These are phyloP conservation scores for Zootoca vivipara DNA, from an alignment of 2,113 vertebrate genomes.

Conservation along the genomic window DNA sequence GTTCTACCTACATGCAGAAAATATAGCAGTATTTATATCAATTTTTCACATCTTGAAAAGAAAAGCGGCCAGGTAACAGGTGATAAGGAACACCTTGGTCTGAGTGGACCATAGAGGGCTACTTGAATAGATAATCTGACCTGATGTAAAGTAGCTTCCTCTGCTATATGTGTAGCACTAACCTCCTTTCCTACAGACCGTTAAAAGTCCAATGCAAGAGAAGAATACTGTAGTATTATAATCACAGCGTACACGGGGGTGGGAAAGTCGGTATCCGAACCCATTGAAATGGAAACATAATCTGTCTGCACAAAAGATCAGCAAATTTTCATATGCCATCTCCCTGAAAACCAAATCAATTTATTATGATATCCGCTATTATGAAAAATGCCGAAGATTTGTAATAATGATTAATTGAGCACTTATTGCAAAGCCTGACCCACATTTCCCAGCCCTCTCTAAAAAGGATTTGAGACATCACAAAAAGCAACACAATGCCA, in stretches of 20 bases:
- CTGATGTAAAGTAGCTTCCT: too few relatives aligned
- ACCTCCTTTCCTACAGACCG: background rate
- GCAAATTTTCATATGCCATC: background rate
- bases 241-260: background rate
- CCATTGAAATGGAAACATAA: background rate
- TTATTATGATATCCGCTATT: constrained; percentile 63
- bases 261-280: background rate
- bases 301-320: background rate
- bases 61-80: too few relatives aligned
- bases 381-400: constrained; percentile 44
- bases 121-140: too few relatives aligned
- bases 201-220: background rate
- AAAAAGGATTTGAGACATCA: background rate
- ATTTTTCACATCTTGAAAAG: too few relatives aligned
- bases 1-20: too few relatives aligned
- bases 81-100: too few relatives aligned
- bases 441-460: background rate
- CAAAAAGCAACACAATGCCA: background rate
- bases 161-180: too few relatives aligned
- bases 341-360: constrained; percentile 60
- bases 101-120: too few relatives aligned
- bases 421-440: background rate
- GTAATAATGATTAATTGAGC: constrained; percentile 41
- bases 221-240: background rate
- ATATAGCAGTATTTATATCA: too few relatives aligned